These are phyloP conservation scores for Brachyrhaphis roseni DNA, from an alignment of 2,797 vertebrate species.

Conservation along the genomic window DNA sequence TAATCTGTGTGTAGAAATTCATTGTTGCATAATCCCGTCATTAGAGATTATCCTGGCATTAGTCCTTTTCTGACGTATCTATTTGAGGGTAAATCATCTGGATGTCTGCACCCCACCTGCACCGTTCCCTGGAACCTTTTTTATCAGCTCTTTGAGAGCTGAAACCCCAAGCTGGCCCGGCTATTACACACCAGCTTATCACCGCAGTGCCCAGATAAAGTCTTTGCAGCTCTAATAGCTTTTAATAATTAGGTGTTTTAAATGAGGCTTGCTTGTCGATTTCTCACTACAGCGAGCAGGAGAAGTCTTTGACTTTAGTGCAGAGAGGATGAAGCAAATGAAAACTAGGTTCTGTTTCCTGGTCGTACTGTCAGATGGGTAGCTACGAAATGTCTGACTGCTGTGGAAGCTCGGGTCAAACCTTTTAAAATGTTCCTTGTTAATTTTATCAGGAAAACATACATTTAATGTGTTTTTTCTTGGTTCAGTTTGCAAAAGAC, in stretches of 20 bases:
- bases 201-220: slow-evolving; percentile 28
- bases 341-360: not conserved
- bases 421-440: too few species aligned
- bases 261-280: slow-evolving; percentile 18
- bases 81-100: slow-evolving; percentile 19
- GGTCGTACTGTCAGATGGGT: not conserved
- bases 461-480: not conserved
- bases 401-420: too few species aligned
- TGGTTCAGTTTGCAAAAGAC: not conserved
- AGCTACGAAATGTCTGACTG: too few species aligned
- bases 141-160: slow-evolving; percentile 31
- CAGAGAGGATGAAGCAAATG: not conserved
- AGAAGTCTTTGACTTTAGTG: slow-evolving; percentile 1
- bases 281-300: slow-evolving; percentile 16
- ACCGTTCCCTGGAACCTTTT: not conserved
- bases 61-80: slow-evolving; percentile 3
- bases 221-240: slow-evolving; percentile 34
- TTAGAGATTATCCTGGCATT: slow-evolving; percentile 14
- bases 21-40: slow-evolving; percentile 12
- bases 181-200: slow-evolving; percentile 37
- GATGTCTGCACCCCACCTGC: not conserved
- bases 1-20: slow-evolving; percentile 7
- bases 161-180: not conserved
- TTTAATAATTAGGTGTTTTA: slow-evolving; percentile 36
- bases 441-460: too few species aligned